Conservation (phyloP, 2,888 invertebrate genomes). For the Rhimphoctona megacephalus region DNA sequence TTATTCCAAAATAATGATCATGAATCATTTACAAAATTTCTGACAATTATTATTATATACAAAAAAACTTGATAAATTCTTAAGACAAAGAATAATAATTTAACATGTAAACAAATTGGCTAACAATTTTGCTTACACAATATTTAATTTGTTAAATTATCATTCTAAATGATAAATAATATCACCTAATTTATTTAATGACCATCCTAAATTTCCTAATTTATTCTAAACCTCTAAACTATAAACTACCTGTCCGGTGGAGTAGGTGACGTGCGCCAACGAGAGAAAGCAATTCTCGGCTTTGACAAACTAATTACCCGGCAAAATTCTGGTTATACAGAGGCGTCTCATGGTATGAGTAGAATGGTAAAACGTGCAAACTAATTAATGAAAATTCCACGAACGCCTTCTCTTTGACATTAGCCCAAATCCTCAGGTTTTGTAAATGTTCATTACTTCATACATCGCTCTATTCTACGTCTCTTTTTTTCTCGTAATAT, state of each 20-base stretch:
- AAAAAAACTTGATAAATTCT: neutral
- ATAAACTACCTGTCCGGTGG: conserved; percentile 53
- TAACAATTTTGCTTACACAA: neutral
- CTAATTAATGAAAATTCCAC: conserved; percentile 71
- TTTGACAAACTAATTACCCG: conserved; percentile 72
- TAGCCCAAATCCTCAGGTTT: neutral
- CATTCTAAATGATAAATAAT: neutral
- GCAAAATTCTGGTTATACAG: conserved; percentile 63
- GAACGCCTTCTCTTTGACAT: conserved; percentile 31
- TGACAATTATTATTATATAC: too few species aligned
- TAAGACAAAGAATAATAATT: too few species aligned
- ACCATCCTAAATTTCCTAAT: conserved; percentile 48
- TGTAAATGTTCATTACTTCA: neutral
- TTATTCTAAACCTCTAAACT: conserved; percentile 58
- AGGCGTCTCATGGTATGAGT: conserved; percentile 21
- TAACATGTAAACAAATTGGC: neutral
- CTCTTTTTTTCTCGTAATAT: conserved; percentile 63
- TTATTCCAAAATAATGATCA: neutral
- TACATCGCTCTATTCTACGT: neutral
- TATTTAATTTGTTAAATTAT: neutral
- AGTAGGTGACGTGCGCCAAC: conserved; percentile 9
- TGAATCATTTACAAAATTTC: too few species aligned
- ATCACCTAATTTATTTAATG: neutral
- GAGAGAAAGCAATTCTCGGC: conserved; percentile 70
- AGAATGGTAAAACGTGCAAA: conserved; percentile 65